A percentile compares a stretch with the other conserved stretches of the same genome.
phyloP scores from a whole-genome alignment of 2,113 vertebrate species.

The Austrofundulus limnaeus region DNA sequence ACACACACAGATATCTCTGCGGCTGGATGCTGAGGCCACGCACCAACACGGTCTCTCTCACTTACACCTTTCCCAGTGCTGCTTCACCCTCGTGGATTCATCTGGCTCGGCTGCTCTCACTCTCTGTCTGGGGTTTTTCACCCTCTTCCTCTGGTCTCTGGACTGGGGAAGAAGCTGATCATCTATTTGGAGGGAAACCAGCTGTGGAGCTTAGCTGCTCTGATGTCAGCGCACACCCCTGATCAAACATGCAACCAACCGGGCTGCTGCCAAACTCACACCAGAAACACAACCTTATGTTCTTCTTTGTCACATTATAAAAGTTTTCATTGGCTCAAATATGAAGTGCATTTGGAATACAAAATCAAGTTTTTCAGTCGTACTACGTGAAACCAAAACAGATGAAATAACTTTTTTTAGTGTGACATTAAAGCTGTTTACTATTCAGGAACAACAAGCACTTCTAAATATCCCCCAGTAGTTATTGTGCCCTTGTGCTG shows the following conservation, averaged over 20 bases:
- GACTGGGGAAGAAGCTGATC: conserved; percentile 61
- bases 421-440: conserved; percentile 75
- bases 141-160: conserved; percentile 60
- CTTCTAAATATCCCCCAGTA: conserved; percentile 74
- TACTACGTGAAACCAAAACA: conserved; percentile 52
- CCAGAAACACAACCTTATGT: conserved; percentile 18
- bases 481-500: conserved; percentile 77
- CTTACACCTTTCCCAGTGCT: conserved; percentile 29
- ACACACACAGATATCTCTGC: conserved; percentile 43
- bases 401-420: conserved; percentile 67
- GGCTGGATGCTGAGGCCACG: conserved; percentile 55
- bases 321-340: conserved; percentile 25
- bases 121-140: conserved; percentile 52
- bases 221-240: conserved; percentile 50
- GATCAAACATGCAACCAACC: conserved; percentile 55
- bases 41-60: conserved; percentile 35
- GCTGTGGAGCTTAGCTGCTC: conserved; percentile 58
- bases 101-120: conserved; percentile 58
- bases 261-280: conserved; percentile 28
- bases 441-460: conserved; percentile 76
- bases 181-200: conserved; percentile 70
- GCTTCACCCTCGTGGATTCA: conserved; percentile 36
- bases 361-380: conserved; percentile 57
- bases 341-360: conserved; percentile 33
- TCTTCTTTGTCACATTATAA: not conserved